A percentile compares a stretch with the other conserved stretches of the same genome.
These are phyloP conservation scores for Catharus minimus DNA, from an alignment of 2,113 vertebrate genomes.

Conservation along the genomic window DNA sequence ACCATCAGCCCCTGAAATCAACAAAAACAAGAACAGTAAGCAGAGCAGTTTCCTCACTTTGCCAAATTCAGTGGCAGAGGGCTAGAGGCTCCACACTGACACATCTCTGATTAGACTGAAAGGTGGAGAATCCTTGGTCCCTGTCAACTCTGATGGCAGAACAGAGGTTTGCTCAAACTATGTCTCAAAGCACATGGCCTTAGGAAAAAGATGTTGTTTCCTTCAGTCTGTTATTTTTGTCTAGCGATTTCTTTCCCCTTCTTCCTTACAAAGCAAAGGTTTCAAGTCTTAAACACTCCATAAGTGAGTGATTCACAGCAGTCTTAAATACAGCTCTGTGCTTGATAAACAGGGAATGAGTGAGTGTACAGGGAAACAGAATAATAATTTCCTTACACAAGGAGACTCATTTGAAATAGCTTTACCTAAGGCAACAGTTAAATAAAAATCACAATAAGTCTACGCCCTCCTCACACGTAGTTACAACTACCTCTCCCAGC, in stretches of 20 bases:
- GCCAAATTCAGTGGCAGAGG: neutral
- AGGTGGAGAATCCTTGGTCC: neutral
- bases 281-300: neutral
- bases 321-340: neutral
- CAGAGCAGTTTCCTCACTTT: neutral
- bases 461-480: neutral
- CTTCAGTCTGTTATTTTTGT: neutral
- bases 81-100: neutral
- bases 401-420: neutral
- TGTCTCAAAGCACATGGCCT: neutral
- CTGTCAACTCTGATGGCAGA: neutral
- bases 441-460: neutral
- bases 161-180: neutral
- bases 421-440: neutral
- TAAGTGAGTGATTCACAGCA: neutral
- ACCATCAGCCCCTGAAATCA: conserved; percentile 84
- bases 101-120: neutral
- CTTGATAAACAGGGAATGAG: neutral
- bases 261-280: neutral
- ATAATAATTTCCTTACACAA: neutral
- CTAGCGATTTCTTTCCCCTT: neutral
- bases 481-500: neutral
- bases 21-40: neutral
- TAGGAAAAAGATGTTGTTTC: neutral
- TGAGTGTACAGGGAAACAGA: neutral